These are phyloP conservation scores for Meles meles DNA, from an alignment of 2,113 vertebrate genomes.

Conservation along the genomic window DNA sequence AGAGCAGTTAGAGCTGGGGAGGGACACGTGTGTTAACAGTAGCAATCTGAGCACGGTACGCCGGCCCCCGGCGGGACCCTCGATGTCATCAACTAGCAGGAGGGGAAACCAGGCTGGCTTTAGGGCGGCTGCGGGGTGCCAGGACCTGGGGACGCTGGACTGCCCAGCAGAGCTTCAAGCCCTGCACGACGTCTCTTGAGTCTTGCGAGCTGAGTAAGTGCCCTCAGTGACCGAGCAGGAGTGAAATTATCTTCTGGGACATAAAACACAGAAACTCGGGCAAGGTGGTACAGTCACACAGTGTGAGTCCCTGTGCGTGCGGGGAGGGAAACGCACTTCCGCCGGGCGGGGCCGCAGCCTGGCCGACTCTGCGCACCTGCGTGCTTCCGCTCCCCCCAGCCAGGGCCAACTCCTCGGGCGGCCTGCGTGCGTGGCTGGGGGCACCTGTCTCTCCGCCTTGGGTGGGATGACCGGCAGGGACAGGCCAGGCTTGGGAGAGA, in stretches of 20 bases:
- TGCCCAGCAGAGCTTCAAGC: fast-evolving
- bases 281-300: fast-evolving
- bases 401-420: background rate
- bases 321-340: fast-evolving
- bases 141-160: background rate
- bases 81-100: fast-evolving
- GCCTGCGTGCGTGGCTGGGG: background rate
- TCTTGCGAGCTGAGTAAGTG: fast-evolving
- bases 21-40: fast-evolving
- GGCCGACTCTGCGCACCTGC: background rate
- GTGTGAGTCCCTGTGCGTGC: fast-evolving
- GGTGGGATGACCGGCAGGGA: background rate
- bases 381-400: fast-evolving
- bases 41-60: fast-evolving
- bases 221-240: fast-evolving
- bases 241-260: fast-evolving
- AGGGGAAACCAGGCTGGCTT: background rate
- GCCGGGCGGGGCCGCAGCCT: background rate
- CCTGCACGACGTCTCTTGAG: fast-evolving
- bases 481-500: background rate
- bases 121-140: fast-evolving
- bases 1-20: too few relatives aligned
- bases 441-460: background rate
- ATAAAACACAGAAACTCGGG: background rate
- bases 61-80: fast-evolving